A percentile compares a stretch with the other conserved stretches of the same genome.
Evolutionary conservation across 2,113 vertebrate species (phyloP).

Genomic region (Aramus guarauna): DNA sequence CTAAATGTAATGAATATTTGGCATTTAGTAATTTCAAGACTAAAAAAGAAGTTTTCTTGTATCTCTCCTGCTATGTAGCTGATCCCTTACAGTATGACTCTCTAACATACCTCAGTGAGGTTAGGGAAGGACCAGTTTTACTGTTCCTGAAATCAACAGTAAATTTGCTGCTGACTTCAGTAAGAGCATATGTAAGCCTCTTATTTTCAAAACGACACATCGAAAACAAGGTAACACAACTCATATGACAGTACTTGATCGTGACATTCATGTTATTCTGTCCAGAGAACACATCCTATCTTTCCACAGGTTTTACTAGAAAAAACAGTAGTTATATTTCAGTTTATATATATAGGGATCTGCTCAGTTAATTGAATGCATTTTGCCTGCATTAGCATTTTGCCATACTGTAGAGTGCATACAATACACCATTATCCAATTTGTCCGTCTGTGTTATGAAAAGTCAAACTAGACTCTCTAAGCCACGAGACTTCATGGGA

Average conservation of each 20-base stretch:
- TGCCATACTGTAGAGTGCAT: not conserved
- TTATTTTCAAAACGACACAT: not conserved
- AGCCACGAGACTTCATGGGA: slow-evolving; percentile 7
- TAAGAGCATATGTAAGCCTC: not conserved
- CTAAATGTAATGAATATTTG: not conserved
- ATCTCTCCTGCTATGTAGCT: not conserved
- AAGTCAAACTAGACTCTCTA: slow-evolving; percentile 18
- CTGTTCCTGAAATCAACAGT: not conserved
- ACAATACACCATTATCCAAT: slow-evolving; percentile 33
- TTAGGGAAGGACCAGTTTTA: not conserved
- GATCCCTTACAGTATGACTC: not conserved
- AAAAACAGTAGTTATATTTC: not conserved
- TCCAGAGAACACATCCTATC: not conserved
- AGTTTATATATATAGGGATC: not conserved
- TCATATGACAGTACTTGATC: not conserved
- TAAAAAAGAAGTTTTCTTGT: not conserved
- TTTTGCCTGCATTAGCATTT: slow-evolving; percentile 26
- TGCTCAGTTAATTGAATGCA: not conserved
- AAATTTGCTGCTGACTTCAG: not conserved
- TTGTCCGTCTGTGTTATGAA: not conserved
- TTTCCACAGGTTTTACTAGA: not conserved
- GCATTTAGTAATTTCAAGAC: not conserved
- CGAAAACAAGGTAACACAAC: not conserved
- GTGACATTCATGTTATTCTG: not conserved
- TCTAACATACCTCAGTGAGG: not conserved